phyloP scores from a whole-genome alignment of 2,888 invertebrate species.

The Bruchidius siliquastri region DNA sequence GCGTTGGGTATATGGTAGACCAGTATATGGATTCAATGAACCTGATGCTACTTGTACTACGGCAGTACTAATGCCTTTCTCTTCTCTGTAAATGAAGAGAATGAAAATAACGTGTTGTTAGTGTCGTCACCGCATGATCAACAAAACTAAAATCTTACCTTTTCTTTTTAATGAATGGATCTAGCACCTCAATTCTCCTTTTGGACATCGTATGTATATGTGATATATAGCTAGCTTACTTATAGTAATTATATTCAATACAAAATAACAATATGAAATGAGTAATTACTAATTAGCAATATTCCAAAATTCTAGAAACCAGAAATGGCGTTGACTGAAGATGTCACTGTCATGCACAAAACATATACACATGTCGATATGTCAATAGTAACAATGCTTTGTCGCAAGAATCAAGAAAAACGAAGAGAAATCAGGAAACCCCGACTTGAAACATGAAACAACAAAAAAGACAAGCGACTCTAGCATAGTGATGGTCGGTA shows the following conservation, averaged over 20 bases:
- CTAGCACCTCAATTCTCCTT: slow-evolving; percentile 79
- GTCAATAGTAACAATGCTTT: too few species aligned
- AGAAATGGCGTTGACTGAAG: background rate
- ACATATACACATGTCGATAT: too few species aligned
- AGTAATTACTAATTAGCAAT: background rate
- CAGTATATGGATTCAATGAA: slow-evolving; percentile 73
- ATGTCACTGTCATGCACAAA: background rate
- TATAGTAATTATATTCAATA: background rate
- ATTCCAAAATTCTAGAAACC: background rate
- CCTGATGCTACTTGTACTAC: slow-evolving; percentile 43
- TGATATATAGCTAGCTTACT: background rate
- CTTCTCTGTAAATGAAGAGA: slow-evolving; percentile 48
- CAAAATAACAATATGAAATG: background rate
- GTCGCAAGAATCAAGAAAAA: too few species aligned
- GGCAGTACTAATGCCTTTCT: slow-evolving; percentile 48
- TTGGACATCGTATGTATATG: slow-evolving; percentile 61
- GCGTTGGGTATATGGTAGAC: slow-evolving; percentile 78
- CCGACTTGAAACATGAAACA: too few species aligned
- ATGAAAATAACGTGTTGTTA: background rate
- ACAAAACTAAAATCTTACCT: slow-evolving; percentile 53
- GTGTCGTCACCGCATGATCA: background rate
- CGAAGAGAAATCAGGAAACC: too few species aligned
- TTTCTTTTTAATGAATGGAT: slow-evolving; percentile 75
- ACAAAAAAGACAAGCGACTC: too few species aligned
- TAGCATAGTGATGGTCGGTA: too few species aligned